Conservation (phyloP, 2,113 vertebrate species). For the Muntiacus muntjak region DNA sequence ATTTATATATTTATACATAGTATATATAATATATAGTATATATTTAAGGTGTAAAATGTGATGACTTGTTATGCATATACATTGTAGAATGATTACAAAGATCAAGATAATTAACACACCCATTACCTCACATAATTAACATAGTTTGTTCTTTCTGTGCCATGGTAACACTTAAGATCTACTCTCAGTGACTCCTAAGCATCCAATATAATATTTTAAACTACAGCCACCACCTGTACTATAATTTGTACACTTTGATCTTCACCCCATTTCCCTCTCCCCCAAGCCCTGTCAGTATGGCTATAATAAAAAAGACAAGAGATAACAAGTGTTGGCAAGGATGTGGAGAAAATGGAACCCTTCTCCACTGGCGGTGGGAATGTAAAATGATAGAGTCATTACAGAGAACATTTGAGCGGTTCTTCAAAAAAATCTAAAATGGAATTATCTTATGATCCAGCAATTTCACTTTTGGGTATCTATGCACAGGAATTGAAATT, state of each 20-base stretch:
- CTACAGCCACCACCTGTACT: neutral
- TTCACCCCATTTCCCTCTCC: neutral
- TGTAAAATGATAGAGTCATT: neutral
- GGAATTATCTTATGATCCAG: neutral
- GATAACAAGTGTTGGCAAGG: neutral
- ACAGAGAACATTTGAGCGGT: neutral
- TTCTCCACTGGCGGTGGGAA: neutral
- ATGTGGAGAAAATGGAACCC: neutral
- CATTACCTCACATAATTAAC: neutral
- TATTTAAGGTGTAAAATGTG: neutral
- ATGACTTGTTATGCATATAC: neutral
- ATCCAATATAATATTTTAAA: neutral
- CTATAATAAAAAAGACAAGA: neutral
- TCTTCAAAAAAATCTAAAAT: neutral
- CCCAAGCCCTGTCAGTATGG: neutral
- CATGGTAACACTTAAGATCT: neutral
- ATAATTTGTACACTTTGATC: neutral
- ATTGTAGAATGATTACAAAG: neutral
- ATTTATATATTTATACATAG: neutral
- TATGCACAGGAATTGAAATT: neutral
- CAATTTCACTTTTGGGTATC: neutral
- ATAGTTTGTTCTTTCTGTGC: neutral
- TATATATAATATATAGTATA: neutral
- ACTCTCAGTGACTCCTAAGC: neutral
- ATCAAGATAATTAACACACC: neutral